A percentile compares a stretch with the other conserved stretches of the same genome.
Conservation (phyloP, 2,113 vertebrate genomes). For the Todiramphus chloris region DNA sequence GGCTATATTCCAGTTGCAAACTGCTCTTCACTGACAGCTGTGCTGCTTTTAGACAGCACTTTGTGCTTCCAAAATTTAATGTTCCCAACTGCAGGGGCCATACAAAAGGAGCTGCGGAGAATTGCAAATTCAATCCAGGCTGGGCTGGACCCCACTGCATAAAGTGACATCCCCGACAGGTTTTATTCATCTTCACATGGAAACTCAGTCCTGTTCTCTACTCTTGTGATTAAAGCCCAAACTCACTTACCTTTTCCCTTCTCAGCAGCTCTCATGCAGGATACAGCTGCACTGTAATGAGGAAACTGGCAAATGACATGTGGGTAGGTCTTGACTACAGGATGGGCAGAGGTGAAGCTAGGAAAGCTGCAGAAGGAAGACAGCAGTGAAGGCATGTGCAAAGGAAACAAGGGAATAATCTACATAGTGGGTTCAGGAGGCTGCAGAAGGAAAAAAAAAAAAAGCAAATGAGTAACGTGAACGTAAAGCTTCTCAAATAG, state of each 20-base stretch:
- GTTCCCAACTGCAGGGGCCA: background rate
- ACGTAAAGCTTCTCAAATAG: background rate
- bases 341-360: background rate
- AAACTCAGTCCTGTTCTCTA: background rate
- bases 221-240: background rate
- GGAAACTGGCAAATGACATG: background rate
- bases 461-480: background rate
- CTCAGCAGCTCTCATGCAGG: background rate
- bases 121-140: background rate
- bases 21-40: background rate
- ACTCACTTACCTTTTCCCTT: background rate
- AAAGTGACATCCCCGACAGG: background rate
- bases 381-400: background rate
- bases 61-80: background rate
- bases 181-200: background rate
- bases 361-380: background rate
- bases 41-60: background rate
- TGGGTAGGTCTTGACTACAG: background rate
- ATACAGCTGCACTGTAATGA: background rate
- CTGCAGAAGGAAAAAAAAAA: background rate
- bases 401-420: background rate
- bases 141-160: background rate
- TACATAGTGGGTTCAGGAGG: background rate
- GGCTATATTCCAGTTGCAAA: slow-evolving; percentile 1
- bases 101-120: background rate